Evolutionary conservation across 2,888 invertebrate genomes (phyloP).

Genomic region (Heliconius hortense): DNA sequence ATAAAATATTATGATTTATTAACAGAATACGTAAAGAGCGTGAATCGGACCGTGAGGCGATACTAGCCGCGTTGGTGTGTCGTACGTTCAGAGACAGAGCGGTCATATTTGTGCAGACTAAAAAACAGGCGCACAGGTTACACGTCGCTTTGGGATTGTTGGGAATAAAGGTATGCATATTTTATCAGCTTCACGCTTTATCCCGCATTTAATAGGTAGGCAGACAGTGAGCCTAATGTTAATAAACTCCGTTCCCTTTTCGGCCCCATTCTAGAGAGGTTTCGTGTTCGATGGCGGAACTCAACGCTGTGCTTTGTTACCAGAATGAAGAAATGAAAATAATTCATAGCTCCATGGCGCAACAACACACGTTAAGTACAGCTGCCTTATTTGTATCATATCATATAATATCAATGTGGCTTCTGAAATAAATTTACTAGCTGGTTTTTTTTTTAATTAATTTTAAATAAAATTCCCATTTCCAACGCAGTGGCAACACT

Average conservation of each 20-base stretch:
- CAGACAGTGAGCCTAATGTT: too few relatives aligned
- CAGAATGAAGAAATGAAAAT: too few relatives aligned
- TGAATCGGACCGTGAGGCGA: slow-evolving; percentile 95
- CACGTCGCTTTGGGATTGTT: slow-evolving; percentile 95
- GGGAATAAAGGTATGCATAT: slow-evolving; percentile 87
- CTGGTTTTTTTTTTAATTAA: neutral
- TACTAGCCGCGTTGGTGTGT: slow-evolving; percentile 82
- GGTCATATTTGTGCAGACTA: slow-evolving; percentile 98
- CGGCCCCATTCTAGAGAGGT: too few relatives aligned
- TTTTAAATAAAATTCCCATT: neutral
- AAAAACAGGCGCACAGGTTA: slow-evolving; percentile 95
- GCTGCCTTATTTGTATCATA: too few relatives aligned
- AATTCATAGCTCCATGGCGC: too few relatives aligned
- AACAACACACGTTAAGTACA: too few relatives aligned
- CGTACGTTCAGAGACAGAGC: slow-evolving; percentile 95
- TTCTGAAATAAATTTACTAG: too few relatives aligned
- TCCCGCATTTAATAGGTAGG: neutral
- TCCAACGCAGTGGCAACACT: slow-evolving; percentile 18
- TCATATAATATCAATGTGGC: too few relatives aligned
- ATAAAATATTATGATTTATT: neutral
- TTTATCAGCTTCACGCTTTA: neutral
- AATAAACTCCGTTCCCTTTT: too few relatives aligned
- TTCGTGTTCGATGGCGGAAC: too few relatives aligned
- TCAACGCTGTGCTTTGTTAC: too few relatives aligned
- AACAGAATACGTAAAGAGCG: slow-evolving; percentile 91